phyloP scores from a whole-genome alignment of 2,888 invertebrate genomes.

The Girardia tigrina region DNA sequence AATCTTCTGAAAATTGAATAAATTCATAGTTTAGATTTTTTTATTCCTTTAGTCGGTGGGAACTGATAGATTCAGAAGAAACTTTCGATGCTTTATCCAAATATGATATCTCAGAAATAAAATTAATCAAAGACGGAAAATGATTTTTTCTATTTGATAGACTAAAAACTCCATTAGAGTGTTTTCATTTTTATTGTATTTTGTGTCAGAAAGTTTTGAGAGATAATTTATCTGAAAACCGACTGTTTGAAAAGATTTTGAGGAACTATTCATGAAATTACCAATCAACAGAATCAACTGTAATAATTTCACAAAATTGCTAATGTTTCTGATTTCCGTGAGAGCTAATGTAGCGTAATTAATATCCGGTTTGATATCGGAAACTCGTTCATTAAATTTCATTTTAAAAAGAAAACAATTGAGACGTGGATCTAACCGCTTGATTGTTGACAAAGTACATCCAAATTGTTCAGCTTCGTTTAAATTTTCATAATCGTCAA shows the following conservation, averaged over 20 bases:
- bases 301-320: constrained; percentile 74
- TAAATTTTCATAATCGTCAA: constrained; percentile 62
- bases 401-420: constrained; percentile 77
- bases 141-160: constrained; percentile 71
- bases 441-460: constrained; percentile 66
- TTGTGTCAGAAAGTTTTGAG: constrained; percentile 55
- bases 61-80: constrained; percentile 51
- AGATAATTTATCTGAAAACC: constrained; percentile 91
- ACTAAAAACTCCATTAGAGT: constrained; percentile 81
- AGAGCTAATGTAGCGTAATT: constrained; percentile 26
- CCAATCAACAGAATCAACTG: constrained; percentile 76
- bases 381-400: constrained; percentile 69
- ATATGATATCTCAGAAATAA: constrained; percentile 75
- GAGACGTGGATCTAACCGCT: constrained; percentile 68
- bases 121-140: constrained; percentile 68
- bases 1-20: too few relatives aligned
- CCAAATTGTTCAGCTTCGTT: constrained; percentile 71
- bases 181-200: constrained; percentile 77
- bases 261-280: constrained; percentile 90
- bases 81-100: constrained; percentile 67
- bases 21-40: constrained; percentile 66
- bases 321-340: constrained; percentile 53
- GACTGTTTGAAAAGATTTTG: constrained; percentile 74
- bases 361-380: constrained; percentile 71
- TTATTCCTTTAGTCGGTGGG: constrained; percentile 63